phyloP scores from a whole-genome alignment of 2,797 vertebrate species.

The Chaetophractus vellerosus region DNA sequence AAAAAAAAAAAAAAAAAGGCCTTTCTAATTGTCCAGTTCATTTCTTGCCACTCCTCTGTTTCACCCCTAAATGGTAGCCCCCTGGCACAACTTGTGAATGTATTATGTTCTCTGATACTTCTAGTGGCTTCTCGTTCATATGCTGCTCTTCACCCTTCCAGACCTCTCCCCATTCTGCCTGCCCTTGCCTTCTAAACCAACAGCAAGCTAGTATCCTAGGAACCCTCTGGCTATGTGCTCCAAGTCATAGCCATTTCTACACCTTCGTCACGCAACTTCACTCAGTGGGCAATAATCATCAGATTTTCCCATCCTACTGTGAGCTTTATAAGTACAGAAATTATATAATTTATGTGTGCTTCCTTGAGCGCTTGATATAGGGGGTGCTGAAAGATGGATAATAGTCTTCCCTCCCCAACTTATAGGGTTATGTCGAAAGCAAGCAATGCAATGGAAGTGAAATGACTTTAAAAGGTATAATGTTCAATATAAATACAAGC shows the following conservation, averaged over 20 bases:
- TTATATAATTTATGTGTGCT: background rate
- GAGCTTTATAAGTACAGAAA: background rate
- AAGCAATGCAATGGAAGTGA: background rate
- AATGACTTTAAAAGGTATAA: background rate
- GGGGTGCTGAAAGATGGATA: background rate
- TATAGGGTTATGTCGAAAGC: background rate
- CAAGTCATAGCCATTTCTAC: background rate
- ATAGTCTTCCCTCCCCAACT: background rate
- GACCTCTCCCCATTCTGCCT: too few species aligned
- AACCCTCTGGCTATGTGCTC: background rate
- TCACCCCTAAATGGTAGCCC: background rate
- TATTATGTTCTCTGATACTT: background rate
- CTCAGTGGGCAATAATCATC: background rate
- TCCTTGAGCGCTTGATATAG: background rate
- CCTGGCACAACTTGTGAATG: background rate
- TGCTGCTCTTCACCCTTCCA: background rate
- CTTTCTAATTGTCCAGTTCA: background rate
- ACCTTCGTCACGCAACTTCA: background rate
- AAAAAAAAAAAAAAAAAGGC: background rate
- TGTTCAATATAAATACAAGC: background rate
- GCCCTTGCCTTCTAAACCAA: background rate
- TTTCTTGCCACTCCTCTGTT: background rate
- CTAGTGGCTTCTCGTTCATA: background rate
- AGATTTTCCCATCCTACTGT: background rate
- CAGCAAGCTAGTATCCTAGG: rapidly evolving